Conservation (phyloP, 2,113 vertebrate species). For the Stictonetta naevosa region DNA sequence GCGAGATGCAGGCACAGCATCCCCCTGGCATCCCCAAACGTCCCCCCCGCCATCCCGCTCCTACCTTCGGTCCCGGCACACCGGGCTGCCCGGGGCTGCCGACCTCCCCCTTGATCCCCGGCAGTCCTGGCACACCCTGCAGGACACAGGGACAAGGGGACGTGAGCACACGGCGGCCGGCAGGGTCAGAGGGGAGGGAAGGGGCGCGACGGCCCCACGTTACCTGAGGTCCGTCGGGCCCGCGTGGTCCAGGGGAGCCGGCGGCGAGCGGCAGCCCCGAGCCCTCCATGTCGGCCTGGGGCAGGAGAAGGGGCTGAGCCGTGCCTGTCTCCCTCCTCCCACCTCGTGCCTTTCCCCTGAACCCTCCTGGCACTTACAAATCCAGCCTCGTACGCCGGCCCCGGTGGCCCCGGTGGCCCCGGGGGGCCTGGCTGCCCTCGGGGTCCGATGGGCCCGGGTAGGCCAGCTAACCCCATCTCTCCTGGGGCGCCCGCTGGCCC, state of each 20-base stretch:
- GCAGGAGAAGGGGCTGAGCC: neutral
- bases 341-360: neutral
- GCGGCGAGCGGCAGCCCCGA: conserved; percentile 76
- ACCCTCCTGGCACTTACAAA: conserved; percentile 85
- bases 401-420: conserved; percentile 83
- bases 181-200: neutral
- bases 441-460: conserved; percentile 90
- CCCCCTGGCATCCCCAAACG: neutral
- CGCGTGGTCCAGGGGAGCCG: conserved; percentile 71
- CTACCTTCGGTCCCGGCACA: conserved; percentile 71
- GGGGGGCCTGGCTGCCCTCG: conserved; percentile 83
- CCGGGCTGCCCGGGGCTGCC: conserved; percentile 72
- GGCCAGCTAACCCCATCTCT: conserved; percentile 82
- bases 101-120: conserved; percentile 71
- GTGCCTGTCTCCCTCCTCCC: accelerated
- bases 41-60: neutral
- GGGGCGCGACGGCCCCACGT: accelerated
- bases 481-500: conserved; percentile 82
- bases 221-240: conserved; percentile 84
- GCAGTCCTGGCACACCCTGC: conserved; percentile 67
- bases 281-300: conserved; percentile 92
- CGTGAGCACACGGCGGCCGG: neutral
- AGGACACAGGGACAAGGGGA: neutral
- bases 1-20: neutral
- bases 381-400: conserved; percentile 78